These are phyloP conservation scores for Bedellia somnulentella DNA, from an alignment of 2,888 invertebrate genomes.

Conservation along the genomic window DNA sequence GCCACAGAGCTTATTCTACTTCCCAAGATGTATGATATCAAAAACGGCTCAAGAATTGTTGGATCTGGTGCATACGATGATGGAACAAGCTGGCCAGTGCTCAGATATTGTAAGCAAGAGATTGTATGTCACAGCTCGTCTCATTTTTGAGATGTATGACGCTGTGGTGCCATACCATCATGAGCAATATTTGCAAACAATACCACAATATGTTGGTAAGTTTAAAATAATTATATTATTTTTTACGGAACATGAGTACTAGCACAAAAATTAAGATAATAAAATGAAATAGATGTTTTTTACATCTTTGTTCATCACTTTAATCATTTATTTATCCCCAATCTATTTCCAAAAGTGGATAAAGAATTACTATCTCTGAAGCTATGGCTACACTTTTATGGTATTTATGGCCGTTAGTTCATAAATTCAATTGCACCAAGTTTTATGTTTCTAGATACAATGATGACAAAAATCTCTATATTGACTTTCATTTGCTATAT, in stretches of 20 bases:
- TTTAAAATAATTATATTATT: constrained; percentile 5
- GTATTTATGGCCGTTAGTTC: too few relatives aligned
- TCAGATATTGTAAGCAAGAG: constrained; percentile 64
- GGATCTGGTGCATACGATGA: constrained; percentile 63
- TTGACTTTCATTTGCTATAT: too few relatives aligned
- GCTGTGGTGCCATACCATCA: constrained; percentile 79
- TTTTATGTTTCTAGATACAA: too few relatives aligned
- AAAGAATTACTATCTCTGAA: too few relatives aligned
- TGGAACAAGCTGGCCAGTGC: constrained; percentile 67
- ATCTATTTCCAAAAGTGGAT: too few relatives aligned
- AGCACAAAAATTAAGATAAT: too few relatives aligned
- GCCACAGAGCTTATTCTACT: constrained; percentile 44
- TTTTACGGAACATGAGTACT: constrained; percentile 7
- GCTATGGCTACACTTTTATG: too few relatives aligned
- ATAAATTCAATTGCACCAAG: too few relatives aligned
- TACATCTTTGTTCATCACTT: too few relatives aligned
- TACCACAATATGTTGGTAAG: constrained; percentile 85
- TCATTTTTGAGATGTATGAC: constrained; percentile 76
- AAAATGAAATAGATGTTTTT: too few relatives aligned
- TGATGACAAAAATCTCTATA: too few relatives aligned
- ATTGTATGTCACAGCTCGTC: constrained; percentile 69
- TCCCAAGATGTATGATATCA: constrained; percentile 62
- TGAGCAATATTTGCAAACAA: constrained; percentile 74
- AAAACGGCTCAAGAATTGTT: constrained; percentile 66
- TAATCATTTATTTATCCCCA: too few relatives aligned